Percentiles rank a stretch among this genome's conserved stretches.
These are phyloP conservation scores for Marmota flaviventris DNA, from an alignment of 2,113 vertebrate genomes.

Conservation along the genomic window DNA sequence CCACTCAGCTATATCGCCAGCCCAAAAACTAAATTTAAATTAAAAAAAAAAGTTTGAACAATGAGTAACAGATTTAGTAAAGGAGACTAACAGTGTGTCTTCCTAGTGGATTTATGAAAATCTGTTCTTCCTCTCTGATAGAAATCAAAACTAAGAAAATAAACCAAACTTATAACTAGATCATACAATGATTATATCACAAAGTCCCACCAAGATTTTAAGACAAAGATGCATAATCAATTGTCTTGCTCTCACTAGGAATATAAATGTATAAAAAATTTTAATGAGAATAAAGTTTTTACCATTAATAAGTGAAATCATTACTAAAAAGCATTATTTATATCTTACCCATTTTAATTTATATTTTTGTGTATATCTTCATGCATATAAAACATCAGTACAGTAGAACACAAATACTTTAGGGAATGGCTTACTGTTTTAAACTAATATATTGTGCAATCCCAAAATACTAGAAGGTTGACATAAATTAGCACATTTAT, in stretches of 20 bases:
- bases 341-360: neutral
- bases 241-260: neutral
- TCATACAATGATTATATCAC: neutral
- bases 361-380: conserved; percentile 12
- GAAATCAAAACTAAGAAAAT: conserved; percentile 24
- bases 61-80: neutral
- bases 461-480: neutral
- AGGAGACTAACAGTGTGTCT: neutral
- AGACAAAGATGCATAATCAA: neutral
- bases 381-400: conserved; percentile 11
- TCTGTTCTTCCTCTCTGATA: neutral
- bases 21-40: neutral
- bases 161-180: neutral
- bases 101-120: neutral
- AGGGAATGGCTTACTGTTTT: neutral
- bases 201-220: conserved; percentile 22
- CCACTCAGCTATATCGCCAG: neutral
- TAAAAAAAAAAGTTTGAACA: neutral
- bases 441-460: neutral
- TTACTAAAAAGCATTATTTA: conserved; percentile 29
- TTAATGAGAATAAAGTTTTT: conserved; percentile 33
- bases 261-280: neutral
- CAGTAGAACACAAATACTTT: neutral
- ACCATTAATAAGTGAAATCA: conserved; percentile 34
- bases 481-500: conserved; percentile 44